Evolutionary conservation across 2,888 invertebrate species (phyloP).

Genomic region (Lithosia quadra): DNA sequence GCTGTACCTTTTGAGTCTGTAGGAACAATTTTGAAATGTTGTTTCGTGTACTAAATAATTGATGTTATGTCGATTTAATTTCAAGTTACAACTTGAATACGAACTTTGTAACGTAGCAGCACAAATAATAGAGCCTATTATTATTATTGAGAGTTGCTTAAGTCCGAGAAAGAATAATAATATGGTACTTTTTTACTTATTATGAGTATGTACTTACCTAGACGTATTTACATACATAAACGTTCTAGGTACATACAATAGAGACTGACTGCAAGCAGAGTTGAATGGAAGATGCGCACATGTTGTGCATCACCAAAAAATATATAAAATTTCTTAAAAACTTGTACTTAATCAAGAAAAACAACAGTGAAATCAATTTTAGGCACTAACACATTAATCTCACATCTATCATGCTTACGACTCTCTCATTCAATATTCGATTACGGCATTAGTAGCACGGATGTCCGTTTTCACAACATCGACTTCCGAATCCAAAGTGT

Average conservation of each 20-base stretch:
- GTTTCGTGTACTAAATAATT: slow-evolving; percentile 19
- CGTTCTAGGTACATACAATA: not conserved
- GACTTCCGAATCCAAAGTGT: slow-evolving; percentile 45
- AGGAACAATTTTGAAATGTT: slow-evolving; percentile 57
- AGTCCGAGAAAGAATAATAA: not conserved
- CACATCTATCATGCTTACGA: not conserved
- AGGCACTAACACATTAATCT: not conserved
- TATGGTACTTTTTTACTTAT: too few species aligned
- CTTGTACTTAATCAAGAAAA: too few species aligned
- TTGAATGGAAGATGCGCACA: too few species aligned
- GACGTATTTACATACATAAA: too few species aligned
- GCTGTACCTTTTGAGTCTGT: slow-evolving; percentile 60
- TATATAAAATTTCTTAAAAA: too few species aligned
- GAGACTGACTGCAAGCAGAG: too few species aligned
- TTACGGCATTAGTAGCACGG: slow-evolving; percentile 43
- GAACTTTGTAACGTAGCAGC: not conserved
- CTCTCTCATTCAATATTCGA: slow-evolving; percentile 18
- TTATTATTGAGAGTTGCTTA: not conserved
- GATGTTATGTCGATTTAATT: not conserved
- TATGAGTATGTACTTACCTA: too few species aligned
- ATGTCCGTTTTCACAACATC: slow-evolving; percentile 43
- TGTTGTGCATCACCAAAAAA: too few species aligned
- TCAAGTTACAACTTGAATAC: not conserved
- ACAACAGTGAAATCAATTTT: not conserved
- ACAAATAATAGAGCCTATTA: not conserved